Evolutionary conservation across 2,888 invertebrate species (phyloP).

Genomic region (Brachylomia viminalis): DNA sequence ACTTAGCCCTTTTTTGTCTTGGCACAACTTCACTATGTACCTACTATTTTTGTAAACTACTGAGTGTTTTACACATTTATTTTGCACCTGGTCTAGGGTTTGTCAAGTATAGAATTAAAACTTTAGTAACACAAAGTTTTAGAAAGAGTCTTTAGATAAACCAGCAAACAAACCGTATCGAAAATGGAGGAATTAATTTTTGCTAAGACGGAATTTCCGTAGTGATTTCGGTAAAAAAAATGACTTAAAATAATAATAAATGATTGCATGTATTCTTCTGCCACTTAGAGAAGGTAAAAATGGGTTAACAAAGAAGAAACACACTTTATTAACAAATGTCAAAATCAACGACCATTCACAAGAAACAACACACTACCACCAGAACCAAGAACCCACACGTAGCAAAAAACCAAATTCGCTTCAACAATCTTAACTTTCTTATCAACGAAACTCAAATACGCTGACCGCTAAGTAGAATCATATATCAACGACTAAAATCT

Average conservation of each 20-base stretch:
- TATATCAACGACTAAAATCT: constrained; percentile 62
- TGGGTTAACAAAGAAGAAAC: neutral
- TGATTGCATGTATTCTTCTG: neutral
- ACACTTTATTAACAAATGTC: neutral
- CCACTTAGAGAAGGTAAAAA: neutral
- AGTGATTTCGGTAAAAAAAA: neutral
- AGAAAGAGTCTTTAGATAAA: neutral
- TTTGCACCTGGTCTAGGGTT: neutral
- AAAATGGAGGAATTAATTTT: neutral
- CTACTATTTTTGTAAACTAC: neutral
- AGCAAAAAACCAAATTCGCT: constrained; percentile 53
- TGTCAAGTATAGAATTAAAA: no score
- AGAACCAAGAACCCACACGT: constrained; percentile 53
- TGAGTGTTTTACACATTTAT: neutral
- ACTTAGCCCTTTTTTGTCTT: no score
- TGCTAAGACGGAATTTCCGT: no score
- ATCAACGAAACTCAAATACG: constrained; percentile 46
- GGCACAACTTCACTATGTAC: no score
- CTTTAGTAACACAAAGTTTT: neutral
- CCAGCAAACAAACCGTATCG: neutral
- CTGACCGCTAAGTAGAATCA: constrained; percentile 49
- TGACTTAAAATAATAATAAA: neutral
- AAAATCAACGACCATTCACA: neutral
- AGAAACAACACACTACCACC: neutral
- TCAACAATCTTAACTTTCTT: constrained; percentile 43